A percentile compares a stretch with the other conserved stretches of the same genome.
phyloP scores from a whole-genome alignment of 2,113 vertebrate species.

The Corythaixoides concolor region DNA sequence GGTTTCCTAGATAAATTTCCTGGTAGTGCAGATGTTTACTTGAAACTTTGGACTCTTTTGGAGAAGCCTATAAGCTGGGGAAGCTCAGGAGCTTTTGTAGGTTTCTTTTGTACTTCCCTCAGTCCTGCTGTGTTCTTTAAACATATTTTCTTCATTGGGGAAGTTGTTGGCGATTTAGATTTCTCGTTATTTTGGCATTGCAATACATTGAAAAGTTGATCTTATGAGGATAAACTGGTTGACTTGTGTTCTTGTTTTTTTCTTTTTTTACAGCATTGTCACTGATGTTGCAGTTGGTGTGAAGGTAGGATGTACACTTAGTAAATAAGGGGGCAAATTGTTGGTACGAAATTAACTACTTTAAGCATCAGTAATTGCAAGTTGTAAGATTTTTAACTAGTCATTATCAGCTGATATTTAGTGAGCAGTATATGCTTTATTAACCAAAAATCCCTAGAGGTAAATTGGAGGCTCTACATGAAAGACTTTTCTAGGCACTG shows the following conservation, averaged over 20 bases:
- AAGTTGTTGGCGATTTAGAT: neutral
- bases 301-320: constrained; percentile 83
- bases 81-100: neutral
- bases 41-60: neutral
- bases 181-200: neutral
- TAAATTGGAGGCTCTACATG: neutral
- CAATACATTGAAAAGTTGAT: neutral
- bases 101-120: neutral
- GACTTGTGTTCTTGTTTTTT: neutral
- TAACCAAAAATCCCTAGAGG: neutral
- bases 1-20: neutral
- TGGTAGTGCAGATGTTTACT: neutral
- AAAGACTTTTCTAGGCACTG: neutral
- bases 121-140: neutral
- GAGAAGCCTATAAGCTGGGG: neutral
- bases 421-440: neutral
- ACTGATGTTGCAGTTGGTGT: constrained; percentile 96
- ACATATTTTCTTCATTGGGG: neutral
- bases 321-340: constrained; percentile 20
- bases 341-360: neutral
- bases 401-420: neutral
- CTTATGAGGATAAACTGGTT: neutral
- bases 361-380: neutral
- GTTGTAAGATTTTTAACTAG: neutral
- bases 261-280: constrained; percentile 83